These are phyloP conservation scores for Fulmarus glacialis DNA, from an alignment of 2,113 vertebrate genomes.

Conservation along the genomic window DNA sequence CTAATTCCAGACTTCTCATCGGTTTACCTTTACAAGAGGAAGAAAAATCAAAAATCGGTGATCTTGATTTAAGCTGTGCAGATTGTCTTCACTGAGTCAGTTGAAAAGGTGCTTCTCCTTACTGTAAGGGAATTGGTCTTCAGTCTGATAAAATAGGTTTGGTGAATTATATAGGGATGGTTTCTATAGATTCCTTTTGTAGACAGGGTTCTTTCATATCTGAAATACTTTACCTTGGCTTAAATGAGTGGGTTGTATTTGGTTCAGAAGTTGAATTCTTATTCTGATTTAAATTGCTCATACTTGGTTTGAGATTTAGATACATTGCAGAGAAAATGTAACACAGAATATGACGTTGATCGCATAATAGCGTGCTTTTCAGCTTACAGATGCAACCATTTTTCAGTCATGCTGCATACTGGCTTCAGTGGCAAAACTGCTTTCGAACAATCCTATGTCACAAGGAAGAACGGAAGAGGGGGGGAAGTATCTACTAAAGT, in stretches of 20 bases:
- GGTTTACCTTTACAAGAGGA: neutral
- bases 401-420: neutral
- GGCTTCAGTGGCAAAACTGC: neutral
- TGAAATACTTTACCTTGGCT: neutral
- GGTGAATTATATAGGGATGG: neutral
- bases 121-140: neutral
- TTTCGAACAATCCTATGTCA: neutral
- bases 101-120: neutral
- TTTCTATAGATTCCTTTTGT: neutral
- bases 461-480: neutral
- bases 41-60: neutral
- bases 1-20: neutral
- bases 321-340: neutral
- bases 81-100: neutral
- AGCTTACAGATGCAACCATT: neutral
- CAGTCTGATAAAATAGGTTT: neutral
- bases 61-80: neutral
- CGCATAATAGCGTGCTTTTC: neutral
- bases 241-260: neutral
- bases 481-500: neutral
- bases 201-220: neutral
- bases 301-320: neutral
- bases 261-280: neutral
- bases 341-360: neutral
- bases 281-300: neutral